These are phyloP conservation scores for Cecidostiba fungosa DNA, from an alignment of 2,888 invertebrate genomes.

Conservation along the genomic window DNA sequence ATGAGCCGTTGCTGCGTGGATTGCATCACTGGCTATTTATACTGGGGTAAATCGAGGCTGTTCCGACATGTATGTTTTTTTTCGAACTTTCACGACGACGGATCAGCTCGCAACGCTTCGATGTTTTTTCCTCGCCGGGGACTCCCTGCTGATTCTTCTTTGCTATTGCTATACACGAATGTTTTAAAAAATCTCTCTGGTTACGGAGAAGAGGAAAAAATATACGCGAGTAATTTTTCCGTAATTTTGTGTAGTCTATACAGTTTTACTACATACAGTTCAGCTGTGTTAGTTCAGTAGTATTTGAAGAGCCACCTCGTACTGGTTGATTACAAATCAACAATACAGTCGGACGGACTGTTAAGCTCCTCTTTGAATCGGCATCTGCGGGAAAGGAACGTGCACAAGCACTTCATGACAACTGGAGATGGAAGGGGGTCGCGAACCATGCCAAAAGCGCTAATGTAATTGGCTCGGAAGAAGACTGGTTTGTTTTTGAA, in stretches of 20 bases:
- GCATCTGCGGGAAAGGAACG: slow-evolving; percentile 6
- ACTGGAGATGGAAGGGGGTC: slow-evolving; percentile 24
- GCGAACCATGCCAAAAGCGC: slow-evolving; percentile 40
- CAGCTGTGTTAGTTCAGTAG: too few relatives aligned
- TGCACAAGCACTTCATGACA: slow-evolving; percentile 33
- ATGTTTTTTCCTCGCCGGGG: neutral
- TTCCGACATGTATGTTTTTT: slow-evolving; percentile 34
- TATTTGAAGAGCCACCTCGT: neutral
- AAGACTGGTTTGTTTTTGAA: slow-evolving; percentile 36
- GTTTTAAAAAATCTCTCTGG: slow-evolving; percentile 7
- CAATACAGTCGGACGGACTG: neutral
- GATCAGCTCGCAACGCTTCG: neutral
- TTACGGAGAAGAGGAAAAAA: neutral
- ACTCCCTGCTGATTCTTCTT: neutral
- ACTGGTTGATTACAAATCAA: neutral
- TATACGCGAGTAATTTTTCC: neutral
- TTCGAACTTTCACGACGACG: slow-evolving; percentile 29
- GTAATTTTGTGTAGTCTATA: too few relatives aligned
- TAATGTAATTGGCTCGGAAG: slow-evolving; percentile 51
- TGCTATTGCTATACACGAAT: neutral
- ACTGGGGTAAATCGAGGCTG: slow-evolving; percentile 47
- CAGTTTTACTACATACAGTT: too few relatives aligned
- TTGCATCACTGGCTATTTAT: slow-evolving; percentile 60
- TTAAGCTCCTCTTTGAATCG: slow-evolving; percentile 23
- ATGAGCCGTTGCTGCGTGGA: slow-evolving; percentile 35